Evolutionary conservation across 2,113 vertebrate species (phyloP).

Genomic region (Turdus rufiventris): DNA sequence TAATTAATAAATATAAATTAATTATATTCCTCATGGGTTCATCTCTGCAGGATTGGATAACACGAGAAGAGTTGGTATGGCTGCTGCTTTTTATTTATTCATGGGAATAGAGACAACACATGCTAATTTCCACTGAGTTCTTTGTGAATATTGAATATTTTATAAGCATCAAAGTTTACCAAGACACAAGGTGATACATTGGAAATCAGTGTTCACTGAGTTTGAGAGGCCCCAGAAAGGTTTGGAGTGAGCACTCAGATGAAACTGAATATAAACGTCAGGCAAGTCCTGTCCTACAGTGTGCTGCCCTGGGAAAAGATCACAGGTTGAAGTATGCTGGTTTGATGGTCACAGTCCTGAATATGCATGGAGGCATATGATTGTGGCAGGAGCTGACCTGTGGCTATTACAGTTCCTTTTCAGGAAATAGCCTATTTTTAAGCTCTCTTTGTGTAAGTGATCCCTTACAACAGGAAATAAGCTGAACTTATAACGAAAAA

Average conservation of each 20-base stretch:
- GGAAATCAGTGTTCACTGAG: background rate
- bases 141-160: background rate
- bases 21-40: background rate
- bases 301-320: background rate
- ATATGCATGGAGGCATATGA: background rate
- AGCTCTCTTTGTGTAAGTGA: background rate
- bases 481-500: background rate
- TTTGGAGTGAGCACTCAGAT: background rate
- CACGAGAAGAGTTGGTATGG: background rate
- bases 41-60: background rate
- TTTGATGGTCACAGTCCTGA: background rate
- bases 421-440: background rate
- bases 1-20: background rate
- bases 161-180: background rate
- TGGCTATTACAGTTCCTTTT: background rate
- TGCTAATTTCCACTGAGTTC: background rate
- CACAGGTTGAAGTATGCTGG: fast-evolving
- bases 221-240: background rate
- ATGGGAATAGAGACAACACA: background rate
- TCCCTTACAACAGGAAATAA: background rate
- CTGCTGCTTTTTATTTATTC: background rate
- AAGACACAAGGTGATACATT: background rate
- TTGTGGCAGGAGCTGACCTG: background rate
- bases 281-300: background rate
- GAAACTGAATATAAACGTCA: background rate